phyloP scores from a whole-genome alignment of 1,140 invertebrate genomes.

The Neoseiulus cucumeris region DNA sequence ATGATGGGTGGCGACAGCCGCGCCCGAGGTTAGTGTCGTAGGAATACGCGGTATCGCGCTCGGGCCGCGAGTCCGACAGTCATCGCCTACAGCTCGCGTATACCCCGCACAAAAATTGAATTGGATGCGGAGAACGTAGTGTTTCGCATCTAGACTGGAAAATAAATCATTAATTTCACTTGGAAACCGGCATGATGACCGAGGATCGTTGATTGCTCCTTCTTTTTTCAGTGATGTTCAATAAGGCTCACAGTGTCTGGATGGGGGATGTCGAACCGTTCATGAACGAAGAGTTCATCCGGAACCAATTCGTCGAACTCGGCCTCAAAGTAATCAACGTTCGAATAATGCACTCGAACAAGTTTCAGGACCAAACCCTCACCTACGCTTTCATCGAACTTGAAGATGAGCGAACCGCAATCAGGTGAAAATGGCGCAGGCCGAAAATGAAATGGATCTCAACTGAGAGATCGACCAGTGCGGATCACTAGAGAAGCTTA shows the following conservation, averaged over 20 bases:
- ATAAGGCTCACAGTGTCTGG: constrained; percentile 4
- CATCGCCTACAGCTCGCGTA: too few species aligned
- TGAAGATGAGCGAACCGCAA: neutral
- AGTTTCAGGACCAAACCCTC: neutral
- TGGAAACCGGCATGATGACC: too few species aligned
- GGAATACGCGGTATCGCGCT: too few species aligned
- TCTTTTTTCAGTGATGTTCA: neutral
- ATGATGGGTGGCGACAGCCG: too few species aligned
- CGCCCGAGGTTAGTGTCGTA: too few species aligned
- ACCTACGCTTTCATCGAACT: constrained; percentile 4
- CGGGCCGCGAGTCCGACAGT: too few species aligned
- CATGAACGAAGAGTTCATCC: neutral
- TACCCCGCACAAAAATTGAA: too few species aligned
- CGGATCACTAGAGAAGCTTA: neutral
- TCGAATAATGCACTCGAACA: constrained; percentile 1
- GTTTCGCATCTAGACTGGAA: too few species aligned
- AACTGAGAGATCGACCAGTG: neutral
- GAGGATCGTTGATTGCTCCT: neutral
- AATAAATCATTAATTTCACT: too few species aligned
- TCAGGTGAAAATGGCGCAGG: neutral
- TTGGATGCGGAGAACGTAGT: too few species aligned
- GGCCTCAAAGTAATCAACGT: neutral
- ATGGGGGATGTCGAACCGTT: constrained; percentile 9
- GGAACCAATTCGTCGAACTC: neutral
- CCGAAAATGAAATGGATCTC: neutral